Base-by-base conservation (phyloP, 2,797 vertebrate species). In the Schizothorax lantsangensis region DNA sequence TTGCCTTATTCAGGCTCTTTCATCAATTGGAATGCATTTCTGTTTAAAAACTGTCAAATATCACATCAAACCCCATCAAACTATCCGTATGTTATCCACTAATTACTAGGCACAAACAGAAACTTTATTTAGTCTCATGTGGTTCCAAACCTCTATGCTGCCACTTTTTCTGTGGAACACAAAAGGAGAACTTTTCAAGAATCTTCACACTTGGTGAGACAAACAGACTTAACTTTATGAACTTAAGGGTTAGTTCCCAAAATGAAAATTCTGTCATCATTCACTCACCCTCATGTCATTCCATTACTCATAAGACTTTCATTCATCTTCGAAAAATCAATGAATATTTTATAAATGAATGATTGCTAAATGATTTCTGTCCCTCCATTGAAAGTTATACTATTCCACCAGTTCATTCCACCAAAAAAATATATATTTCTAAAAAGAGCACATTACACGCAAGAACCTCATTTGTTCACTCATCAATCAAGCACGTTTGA, bases 1-100 rank as follows among this genome's bases (percentile, higher is more conserved):
- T 21, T 84, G 71, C 75, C 69, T 78, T 43, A 43, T 73, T 72
- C 69, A 83, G 33, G n/a, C 36, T 73, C 40, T 81, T 74, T 75
- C 54, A 64, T 68, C 79, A 64, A 74, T 62, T 74, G 47, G 43
- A 83, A 73, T 49, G n/a, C 36, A 80, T 59, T 72, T 30, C 77
- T 33, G 23, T 77, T 66, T 47, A 26, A 23, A 23, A 49, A 69
- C 36, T 15, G 64, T 85, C 38, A 80, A 80, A 64, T 45, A 64
- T 45, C 40, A 47, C n/a, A 21, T 64, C 15, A 78, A 78, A n/a
- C 33, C 19, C 49, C 10, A 38, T 43, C 57, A 68, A 52, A 54
- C 47, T n/a, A n/a, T 79, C 21, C 10, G 33, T 52, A 38, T 11
- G 33, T 49, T 52, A 38, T 69, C 21, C 21, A 54, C 23, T 82